Conservation (phyloP, 2,888 invertebrate species). For the Chalcosyrphus nemorum region DNA sequence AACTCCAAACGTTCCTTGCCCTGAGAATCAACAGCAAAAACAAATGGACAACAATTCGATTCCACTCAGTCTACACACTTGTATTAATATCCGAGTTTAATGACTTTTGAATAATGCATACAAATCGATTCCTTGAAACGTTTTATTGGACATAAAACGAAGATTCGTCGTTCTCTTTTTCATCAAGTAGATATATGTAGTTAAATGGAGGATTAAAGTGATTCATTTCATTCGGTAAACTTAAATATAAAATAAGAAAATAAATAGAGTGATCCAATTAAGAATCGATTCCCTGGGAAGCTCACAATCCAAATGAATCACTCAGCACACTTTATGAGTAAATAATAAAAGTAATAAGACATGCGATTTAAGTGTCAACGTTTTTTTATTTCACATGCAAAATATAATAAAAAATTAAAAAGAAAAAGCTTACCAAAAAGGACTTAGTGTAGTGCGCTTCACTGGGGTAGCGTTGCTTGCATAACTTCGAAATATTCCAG, state of each 20-base stretch:
- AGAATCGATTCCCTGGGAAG: background rate
- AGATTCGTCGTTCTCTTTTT: too few relatives aligned
- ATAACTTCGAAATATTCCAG: constrained; percentile 80
- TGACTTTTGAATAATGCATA: too few relatives aligned
- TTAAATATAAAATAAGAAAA: background rate
- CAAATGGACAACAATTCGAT: too few relatives aligned
- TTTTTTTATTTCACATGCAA: background rate
- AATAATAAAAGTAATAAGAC: background rate
- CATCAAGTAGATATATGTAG: too few relatives aligned
- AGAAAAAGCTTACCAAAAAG: constrained; percentile 79
- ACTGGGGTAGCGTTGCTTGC: constrained; percentile 77
- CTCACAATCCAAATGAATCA: background rate
- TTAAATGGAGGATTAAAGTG: too few relatives aligned
- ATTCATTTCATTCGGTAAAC: too few relatives aligned
- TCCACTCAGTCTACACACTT: too few relatives aligned
- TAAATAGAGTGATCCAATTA: background rate
- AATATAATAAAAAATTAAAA: background rate
- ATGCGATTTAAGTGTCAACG: background rate
- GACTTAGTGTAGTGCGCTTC: constrained; percentile 78
- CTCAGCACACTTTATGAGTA: background rate
- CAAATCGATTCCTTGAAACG: too few relatives aligned
- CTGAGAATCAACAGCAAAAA: too few relatives aligned
- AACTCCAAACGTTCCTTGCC: too few relatives aligned
- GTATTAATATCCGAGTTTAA: too few relatives aligned
- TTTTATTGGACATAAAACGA: too few relatives aligned